phyloP scores from a whole-genome alignment of 1,140 invertebrate genomes.

The Daktulosphaira vitifoliae region DNA sequence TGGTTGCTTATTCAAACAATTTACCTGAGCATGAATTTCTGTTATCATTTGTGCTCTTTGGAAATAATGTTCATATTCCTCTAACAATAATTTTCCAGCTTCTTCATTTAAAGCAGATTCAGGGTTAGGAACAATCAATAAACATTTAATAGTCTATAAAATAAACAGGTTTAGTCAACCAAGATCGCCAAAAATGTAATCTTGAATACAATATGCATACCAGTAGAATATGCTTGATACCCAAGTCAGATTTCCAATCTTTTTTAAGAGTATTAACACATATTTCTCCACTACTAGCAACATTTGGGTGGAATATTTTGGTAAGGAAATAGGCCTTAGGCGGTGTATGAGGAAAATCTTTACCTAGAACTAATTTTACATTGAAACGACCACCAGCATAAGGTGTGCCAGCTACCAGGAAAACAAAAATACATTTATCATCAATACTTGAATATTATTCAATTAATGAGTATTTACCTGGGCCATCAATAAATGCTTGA shows the following conservation, averaged over 20 bases:
- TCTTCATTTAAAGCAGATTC: conserved; percentile 92
- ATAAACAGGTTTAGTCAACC: too few species aligned
- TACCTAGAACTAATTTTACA: conserved; percentile 81
- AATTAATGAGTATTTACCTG: conserved; percentile 50
- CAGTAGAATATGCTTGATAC: conserved; percentile 90
- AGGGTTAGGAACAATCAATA: conserved; percentile 87
- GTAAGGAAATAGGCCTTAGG: conserved; percentile 93
- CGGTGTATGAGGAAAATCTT: conserved; percentile 85
- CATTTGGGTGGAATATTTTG: conserved; percentile 97
- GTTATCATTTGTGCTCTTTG: conserved; percentile 87
- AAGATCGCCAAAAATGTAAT: too few species aligned
- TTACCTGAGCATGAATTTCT: conserved; percentile 79
- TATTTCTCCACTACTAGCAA: conserved; percentile 84
- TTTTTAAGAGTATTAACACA: conserved; percentile 96
- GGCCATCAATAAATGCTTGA: conserved; percentile 81
- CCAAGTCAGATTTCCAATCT: conserved; percentile 93
- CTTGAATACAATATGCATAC: conserved; percentile 53
- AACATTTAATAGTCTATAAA: conserved; percentile 76
- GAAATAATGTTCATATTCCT: conserved; percentile 85
- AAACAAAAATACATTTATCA: conserved; percentile 33
- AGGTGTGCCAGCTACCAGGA: conserved; percentile 65
- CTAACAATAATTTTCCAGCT: conserved; percentile 80
- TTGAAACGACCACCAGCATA: conserved; percentile 76
- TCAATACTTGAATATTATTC: background rate
- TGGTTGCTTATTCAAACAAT: too few species aligned